Conservation (phyloP, 2,888 invertebrate genomes). For the Drosophila kanekoi region DNA sequence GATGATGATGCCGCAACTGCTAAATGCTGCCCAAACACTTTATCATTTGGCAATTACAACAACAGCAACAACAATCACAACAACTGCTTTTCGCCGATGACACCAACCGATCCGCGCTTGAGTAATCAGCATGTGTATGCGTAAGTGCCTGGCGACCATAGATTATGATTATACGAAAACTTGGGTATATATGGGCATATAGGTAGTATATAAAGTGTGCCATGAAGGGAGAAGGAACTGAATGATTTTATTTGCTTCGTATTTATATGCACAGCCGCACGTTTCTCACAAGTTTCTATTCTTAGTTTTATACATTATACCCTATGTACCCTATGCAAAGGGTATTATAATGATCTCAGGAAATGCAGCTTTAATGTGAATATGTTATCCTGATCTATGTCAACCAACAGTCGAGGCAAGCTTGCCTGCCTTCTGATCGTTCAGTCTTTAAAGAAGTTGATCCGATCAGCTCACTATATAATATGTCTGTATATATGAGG, state of each 20-base stretch:
- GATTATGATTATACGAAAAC: constrained; percentile 1
- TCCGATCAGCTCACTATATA: too few relatives aligned
- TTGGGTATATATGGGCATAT: background rate
- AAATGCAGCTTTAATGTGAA: too few relatives aligned
- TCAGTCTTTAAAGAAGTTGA: too few relatives aligned
- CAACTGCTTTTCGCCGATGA: constrained; percentile 14
- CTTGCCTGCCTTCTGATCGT: too few relatives aligned
- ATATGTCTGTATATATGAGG: too few relatives aligned
- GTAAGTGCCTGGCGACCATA: background rate
- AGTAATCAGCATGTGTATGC: constrained; percentile 30
- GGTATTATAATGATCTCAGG: too few relatives aligned
- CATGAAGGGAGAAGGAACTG: constrained; percentile 1
- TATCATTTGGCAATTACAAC: constrained; percentile 36
- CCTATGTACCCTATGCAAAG: background rate
- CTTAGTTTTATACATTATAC: background rate
- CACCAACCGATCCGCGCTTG: constrained; percentile 26
- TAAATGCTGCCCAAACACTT: constrained; percentile 32
- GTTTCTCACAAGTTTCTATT: background rate
- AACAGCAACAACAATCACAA: constrained; percentile 9
- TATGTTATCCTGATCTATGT: too few relatives aligned
- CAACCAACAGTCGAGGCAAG: too few relatives aligned
- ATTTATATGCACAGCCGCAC: constrained; percentile 29
- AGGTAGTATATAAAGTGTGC: background rate
- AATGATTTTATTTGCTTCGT: background rate
- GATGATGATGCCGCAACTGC: constrained; percentile 14